Evolutionary conservation across 2,888 invertebrate genomes (phyloP).

Genomic region (Helicoverpa assulta): DNA sequence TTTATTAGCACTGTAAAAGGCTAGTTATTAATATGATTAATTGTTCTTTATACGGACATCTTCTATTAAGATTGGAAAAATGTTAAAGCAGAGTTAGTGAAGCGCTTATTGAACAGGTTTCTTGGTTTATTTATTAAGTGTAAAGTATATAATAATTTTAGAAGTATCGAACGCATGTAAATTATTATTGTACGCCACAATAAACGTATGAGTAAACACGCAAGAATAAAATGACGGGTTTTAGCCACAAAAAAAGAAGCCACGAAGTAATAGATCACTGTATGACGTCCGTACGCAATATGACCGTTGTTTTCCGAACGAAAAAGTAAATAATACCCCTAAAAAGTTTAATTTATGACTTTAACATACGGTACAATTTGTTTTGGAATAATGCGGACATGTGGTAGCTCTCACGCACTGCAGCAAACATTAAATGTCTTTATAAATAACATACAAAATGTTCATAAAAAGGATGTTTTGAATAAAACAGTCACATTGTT

Average conservation of each 20-base stretch:
- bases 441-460: no score
- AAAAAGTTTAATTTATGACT: slow-evolving; percentile 28
- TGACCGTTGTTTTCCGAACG: slow-evolving; percentile 5
- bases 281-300: slow-evolving; percentile 27
- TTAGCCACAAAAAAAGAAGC: slow-evolving; percentile 2
- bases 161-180: not conserved
- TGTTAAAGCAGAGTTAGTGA: no score
- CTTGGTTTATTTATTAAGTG: not conserved
- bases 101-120: not conserved
- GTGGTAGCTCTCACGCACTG: slow-evolving; percentile 23
- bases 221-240: not conserved
- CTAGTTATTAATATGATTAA: not conserved
- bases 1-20: not conserved
- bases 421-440: slow-evolving; percentile 20
- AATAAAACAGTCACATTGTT: no score
- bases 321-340: slow-evolving; percentile 25
- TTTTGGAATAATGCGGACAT: slow-evolving; percentile 18
- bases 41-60: not conserved
- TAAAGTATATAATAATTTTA: no score
- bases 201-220: not conserved
- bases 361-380: slow-evolving; percentile 12
- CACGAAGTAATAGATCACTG: slow-evolving; percentile 31
- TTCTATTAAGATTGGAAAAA: not conserved
- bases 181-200: no score
- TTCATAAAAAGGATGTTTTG: no score